A percentile compares a stretch with the other conserved stretches of the same genome.
phyloP scores from a whole-genome alignment of 2,888 invertebrate genomes.

The Globia sparganii region DNA sequence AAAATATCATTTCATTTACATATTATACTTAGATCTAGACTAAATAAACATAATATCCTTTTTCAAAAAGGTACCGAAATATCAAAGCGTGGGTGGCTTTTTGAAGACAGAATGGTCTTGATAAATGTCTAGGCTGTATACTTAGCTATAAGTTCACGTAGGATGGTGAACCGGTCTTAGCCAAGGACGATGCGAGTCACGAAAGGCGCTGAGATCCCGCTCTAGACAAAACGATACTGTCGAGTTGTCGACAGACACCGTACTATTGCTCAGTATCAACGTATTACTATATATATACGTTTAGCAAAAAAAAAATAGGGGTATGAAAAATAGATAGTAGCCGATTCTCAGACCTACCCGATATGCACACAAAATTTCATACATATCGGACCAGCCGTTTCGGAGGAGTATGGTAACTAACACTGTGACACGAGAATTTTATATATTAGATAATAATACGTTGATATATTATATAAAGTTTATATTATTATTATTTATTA shows the following conservation, averaged over 20 bases:
- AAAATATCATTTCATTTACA: slow-evolving; percentile 31
- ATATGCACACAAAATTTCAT: too few species aligned
- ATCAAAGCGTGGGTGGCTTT: slow-evolving; percentile 46
- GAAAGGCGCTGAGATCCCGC: slow-evolving; percentile 51
- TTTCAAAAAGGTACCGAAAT: slow-evolving; percentile 29
- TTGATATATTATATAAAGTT: too few species aligned
- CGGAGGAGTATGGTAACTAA: too few species aligned
- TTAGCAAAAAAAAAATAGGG: too few species aligned
- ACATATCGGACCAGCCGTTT: too few species aligned
- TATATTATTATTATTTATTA: too few species aligned
- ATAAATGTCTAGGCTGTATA: slow-evolving; percentile 51
- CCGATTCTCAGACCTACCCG: too few species aligned
- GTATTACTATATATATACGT: too few species aligned
- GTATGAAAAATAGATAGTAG: too few species aligned
- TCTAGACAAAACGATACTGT: slow-evolving; percentile 50
- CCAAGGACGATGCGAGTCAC: slow-evolving; percentile 68
- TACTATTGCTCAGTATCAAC: slow-evolving; percentile 7
- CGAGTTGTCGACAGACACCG: slow-evolving; percentile 10
- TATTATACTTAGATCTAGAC: slow-evolving; percentile 28
- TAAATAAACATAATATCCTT: slow-evolving; percentile 16
- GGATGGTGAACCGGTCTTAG: slow-evolving; percentile 65
- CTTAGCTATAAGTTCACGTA: slow-evolving; percentile 47
- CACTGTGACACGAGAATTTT: too few species aligned
- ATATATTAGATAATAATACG: too few species aligned
- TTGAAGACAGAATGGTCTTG: slow-evolving; percentile 34